A percentile compares a stretch with the other conserved stretches of the same genome.
Conservation (phyloP, 2,888 invertebrate genomes). For the Acleris cristana region DNA sequence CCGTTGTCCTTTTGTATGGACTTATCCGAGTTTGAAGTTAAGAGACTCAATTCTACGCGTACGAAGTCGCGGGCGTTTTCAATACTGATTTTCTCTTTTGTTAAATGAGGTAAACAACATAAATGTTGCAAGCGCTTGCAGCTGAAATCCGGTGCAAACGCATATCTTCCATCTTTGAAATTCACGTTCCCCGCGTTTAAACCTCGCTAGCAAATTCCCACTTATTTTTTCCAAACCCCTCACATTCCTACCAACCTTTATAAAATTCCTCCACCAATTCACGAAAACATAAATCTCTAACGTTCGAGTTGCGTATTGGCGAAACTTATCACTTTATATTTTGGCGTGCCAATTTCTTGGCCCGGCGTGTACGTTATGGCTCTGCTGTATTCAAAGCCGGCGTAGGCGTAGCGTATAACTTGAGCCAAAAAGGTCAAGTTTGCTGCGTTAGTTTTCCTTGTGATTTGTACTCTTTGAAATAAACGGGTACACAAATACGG, state of each 20-base stretch:
- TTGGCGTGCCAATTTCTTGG: conserved; percentile 26
- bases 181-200: too few species aligned
- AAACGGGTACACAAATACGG: too few species aligned
- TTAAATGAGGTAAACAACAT: too few species aligned
- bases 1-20: too few species aligned
- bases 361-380: conserved; percentile 1
- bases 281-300: conserved; percentile 46
- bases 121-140: too few species aligned
- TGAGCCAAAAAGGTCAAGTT: conserved; percentile 34
- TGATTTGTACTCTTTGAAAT: too few species aligned
- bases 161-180: too few species aligned
- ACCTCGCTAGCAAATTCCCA: neutral
- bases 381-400: neutral
- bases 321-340: conserved; percentile 37
- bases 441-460: conserved; percentile 1
- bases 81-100: too few species aligned
- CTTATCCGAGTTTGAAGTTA: too few species aligned
- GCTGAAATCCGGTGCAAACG: too few species aligned
- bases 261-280: conserved; percentile 46
- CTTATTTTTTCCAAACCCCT: neutral
- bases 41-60: too few species aligned
- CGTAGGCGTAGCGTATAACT: neutral
- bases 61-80: too few species aligned
- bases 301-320: conserved; percentile 34
- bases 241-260: conserved; percentile 33